Evolutionary conservation across 1,140 invertebrate species (phyloP).

Genomic region (Drosophila funebris): DNA sequence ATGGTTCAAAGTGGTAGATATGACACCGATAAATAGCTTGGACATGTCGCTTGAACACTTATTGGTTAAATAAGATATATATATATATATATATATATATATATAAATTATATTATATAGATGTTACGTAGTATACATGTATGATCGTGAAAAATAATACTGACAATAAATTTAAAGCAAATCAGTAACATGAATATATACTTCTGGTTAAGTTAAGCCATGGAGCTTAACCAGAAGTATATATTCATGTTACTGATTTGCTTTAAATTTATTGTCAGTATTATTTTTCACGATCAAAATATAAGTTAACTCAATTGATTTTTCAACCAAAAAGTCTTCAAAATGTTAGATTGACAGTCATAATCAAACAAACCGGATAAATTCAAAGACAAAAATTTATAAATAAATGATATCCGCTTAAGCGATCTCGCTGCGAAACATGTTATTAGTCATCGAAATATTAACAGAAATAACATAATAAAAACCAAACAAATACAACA

Average conservation of each 20-base stretch:
- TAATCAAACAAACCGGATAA: constrained; percentile 68
- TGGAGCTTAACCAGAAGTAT: not conserved
- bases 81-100: too few relatives aligned
- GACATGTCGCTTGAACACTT: constrained; percentile 12
- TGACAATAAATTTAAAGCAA: constrained; percentile 16
- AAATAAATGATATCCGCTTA: constrained; percentile 68
- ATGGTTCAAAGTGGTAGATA: constrained; percentile 49
- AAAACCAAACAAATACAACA: constrained; percentile 27
- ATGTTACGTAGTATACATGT: too few relatives aligned
- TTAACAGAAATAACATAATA: constrained; percentile 44
- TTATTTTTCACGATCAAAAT: constrained; percentile 7
- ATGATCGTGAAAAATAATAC: not conserved
- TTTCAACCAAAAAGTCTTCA: constrained; percentile 40
- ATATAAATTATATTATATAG: too few relatives aligned
- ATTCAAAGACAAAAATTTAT: constrained; percentile 34
- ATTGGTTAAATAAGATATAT: constrained; percentile 3
- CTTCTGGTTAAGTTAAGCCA: not conserved
- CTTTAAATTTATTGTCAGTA: constrained; percentile 11
- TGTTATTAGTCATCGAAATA: constrained; percentile 63
- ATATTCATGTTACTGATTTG: not conserved
- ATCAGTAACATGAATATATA: not conserved
- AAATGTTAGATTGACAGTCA: constrained; percentile 22
- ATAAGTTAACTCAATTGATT: constrained; percentile 23
- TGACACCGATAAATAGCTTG: constrained; percentile 47
- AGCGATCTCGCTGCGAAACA: constrained; percentile 26